Evolutionary conservation across 1,140 invertebrate species (phyloP).

Genomic region (Vollenhovia emeryi): DNA sequence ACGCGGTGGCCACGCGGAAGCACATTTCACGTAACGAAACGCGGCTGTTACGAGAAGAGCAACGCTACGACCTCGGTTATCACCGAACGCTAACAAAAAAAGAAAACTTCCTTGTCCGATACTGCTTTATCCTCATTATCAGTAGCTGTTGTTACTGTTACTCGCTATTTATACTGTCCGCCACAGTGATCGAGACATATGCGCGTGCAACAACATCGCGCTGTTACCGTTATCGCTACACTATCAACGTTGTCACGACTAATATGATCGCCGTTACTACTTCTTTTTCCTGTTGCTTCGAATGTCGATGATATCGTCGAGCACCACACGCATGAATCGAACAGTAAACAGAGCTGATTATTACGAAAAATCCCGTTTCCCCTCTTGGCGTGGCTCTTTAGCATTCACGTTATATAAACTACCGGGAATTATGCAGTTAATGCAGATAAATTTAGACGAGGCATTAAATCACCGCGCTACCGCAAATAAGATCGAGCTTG

Average conservation of each 20-base stretch:
- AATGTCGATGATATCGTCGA: not conserved
- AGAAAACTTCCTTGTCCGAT: not conserved
- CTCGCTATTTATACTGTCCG: not conserved
- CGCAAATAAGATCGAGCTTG: not conserved
- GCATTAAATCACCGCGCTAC: not conserved
- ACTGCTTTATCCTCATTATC: conserved; percentile 6
- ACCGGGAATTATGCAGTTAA: not conserved
- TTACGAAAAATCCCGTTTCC: conserved; percentile 6
- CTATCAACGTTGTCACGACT: conserved; percentile 30
- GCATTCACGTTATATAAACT: conserved; percentile 7
- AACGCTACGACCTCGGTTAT: not conserved
- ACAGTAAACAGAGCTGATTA: not conserved
- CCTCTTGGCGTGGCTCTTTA: not conserved
- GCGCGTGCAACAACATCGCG: not conserved
- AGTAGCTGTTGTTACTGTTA: not conserved
- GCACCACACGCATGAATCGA: not conserved
- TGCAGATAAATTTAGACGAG: conserved; percentile 18
- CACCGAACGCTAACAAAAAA: not conserved
- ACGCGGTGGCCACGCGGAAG: not conserved
- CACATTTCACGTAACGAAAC: not conserved
- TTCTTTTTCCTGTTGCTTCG: not conserved
- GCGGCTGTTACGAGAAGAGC: not conserved
- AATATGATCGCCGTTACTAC: conserved; percentile 25
- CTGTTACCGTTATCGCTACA: conserved; percentile 44
- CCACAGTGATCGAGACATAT: conserved; percentile 29